Conservation (phyloP, 2,113 vertebrate genomes). For the Perca flavescens region DNA sequence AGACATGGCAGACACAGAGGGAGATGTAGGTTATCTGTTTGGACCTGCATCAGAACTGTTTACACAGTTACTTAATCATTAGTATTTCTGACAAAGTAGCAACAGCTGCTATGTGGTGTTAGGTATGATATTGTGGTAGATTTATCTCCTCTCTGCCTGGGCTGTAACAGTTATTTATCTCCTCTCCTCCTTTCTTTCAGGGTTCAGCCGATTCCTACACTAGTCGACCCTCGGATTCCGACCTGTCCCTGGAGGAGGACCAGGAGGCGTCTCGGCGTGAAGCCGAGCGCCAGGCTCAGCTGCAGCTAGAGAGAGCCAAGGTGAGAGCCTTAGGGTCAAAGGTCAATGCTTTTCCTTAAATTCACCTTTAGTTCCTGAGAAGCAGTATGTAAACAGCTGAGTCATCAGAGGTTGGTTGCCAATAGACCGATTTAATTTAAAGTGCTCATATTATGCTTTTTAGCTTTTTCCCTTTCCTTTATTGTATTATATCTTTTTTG, state of each 20-base stretch:
- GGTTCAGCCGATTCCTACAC: conserved; percentile 98
- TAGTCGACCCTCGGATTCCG: conserved; percentile 96
- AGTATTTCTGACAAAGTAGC: background rate
- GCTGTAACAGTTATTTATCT: conserved; percentile 11
- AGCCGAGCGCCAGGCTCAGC: conserved; percentile 95
- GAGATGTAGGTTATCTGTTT: conserved; percentile 26
- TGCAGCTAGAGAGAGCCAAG: conserved; percentile 98
- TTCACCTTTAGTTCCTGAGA: background rate
- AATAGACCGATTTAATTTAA: background rate
- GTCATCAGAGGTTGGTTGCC: background rate
- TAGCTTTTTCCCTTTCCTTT: too few species aligned
- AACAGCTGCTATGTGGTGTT: conserved; percentile 10
- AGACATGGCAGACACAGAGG: conserved; percentile 26
- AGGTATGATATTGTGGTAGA: background rate
- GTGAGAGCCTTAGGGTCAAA: conserved; percentile 57
- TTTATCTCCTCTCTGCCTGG: conserved; percentile 8
- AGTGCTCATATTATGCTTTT: too few species aligned
- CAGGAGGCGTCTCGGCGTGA: conserved; percentile 95
- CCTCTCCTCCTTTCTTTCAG: conserved; percentile 72
- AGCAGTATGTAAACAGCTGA: background rate
- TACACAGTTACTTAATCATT: background rate
- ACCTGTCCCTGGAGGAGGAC: conserved; percentile 98
- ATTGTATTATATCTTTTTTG: too few species aligned
- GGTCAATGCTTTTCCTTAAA: conserved; percentile 14
- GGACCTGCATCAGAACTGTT: background rate